Percentiles rank a stretch among this genome's conserved stretches.
phyloP scores from a whole-genome alignment of 1,140 invertebrate genomes.

The Diachasma alloeum region DNA sequence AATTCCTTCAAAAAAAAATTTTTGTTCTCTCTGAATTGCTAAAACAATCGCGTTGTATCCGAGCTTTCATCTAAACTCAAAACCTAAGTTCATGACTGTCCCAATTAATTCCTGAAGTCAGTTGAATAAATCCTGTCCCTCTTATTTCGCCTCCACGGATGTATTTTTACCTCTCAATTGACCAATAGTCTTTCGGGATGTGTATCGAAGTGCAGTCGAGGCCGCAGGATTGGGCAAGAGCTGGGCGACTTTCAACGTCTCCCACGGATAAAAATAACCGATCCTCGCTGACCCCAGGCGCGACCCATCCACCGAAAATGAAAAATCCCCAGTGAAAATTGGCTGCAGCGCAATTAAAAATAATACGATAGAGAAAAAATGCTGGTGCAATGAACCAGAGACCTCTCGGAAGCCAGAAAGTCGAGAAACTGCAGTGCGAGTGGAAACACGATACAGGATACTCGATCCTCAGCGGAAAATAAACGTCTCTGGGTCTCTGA shows the following conservation, averaged over 20 bases:
- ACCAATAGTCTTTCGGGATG: background rate
- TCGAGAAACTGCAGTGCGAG: background rate
- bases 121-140: background rate
- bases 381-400: background rate
- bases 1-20: too few relatives aligned
- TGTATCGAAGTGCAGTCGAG: background rate
- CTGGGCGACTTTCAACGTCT: background rate
- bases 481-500: background rate
- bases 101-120: background rate
- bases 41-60: too few relatives aligned
- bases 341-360: background rate
- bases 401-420: background rate
- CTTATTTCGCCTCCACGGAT: background rate
- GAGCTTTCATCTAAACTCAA: too few relatives aligned
- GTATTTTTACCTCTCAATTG: slow-evolving; percentile 2
- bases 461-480: background rate
- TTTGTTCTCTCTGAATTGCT: too few relatives aligned
- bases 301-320: background rate
- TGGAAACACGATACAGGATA: background rate
- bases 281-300: background rate
- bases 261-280: background rate
- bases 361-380: background rate
- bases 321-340: background rate
- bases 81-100: background rate
- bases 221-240: background rate